Conservation (phyloP, 2,113 vertebrate species). For the Zootoca vivipara region DNA sequence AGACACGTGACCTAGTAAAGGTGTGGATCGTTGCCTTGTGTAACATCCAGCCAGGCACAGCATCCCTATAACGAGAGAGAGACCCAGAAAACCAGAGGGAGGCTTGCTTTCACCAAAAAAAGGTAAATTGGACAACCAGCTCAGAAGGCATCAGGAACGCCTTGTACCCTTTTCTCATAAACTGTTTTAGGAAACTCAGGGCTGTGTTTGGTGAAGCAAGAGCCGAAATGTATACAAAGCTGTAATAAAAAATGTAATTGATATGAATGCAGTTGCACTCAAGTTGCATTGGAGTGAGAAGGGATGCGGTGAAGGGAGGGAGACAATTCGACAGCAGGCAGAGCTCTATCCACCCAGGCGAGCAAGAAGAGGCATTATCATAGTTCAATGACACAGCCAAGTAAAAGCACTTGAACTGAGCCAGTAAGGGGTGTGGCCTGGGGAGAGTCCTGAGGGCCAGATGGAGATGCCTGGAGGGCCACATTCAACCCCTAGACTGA, state of each 20-base stretch:
- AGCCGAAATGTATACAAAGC: neutral
- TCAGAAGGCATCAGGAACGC: neutral
- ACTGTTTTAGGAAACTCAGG: neutral
- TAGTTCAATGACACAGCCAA: no score
- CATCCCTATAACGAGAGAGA: neutral
- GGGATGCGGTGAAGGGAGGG: neutral
- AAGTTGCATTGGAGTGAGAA: neutral
- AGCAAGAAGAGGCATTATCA: no score
- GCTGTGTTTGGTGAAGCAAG: neutral
- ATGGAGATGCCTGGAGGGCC: no score
- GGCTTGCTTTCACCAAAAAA: neutral
- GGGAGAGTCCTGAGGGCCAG: no score
- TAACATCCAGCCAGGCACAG: neutral
- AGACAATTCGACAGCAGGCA: neutral
- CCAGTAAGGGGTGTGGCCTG: no score
- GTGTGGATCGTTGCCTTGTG: neutral
- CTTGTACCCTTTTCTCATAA: neutral
- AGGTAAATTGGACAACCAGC: neutral
- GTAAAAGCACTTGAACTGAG: no score
- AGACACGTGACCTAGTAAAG: neutral
- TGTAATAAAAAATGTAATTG: neutral
- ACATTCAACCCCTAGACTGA: no score
- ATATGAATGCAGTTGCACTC: neutral
- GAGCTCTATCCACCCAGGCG: no score
- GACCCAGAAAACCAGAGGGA: neutral